Conservation (phyloP, 1,140 invertebrate species). For the Drosophila subpulchrella region DNA sequence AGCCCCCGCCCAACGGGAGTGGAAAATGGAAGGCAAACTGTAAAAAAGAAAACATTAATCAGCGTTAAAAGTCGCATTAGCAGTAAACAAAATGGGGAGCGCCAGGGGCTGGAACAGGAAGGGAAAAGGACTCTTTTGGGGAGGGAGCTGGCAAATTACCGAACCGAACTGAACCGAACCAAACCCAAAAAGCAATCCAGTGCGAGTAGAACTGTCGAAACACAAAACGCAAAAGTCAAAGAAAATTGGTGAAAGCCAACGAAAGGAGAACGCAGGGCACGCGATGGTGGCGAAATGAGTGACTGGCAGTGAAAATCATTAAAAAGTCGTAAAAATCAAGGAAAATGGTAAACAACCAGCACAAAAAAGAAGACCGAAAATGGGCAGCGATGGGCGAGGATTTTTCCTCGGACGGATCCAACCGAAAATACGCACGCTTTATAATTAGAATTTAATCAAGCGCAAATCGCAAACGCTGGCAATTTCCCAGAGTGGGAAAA, state of each 20-base stretch:
- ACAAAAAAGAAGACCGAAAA: constrained; percentile 31
- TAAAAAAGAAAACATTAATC: constrained; percentile 73
- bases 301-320: constrained; percentile 83
- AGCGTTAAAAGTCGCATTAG: constrained; percentile 83
- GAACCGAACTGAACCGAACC: constrained; percentile 33
- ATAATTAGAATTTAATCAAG: constrained; percentile 84
- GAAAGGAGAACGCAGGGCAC: constrained; percentile 37
- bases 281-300: constrained; percentile 80
- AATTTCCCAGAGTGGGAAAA: constrained; percentile 43
- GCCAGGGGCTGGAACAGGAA: constrained; percentile 8
- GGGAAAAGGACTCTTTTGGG: background rate
- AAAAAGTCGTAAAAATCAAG: constrained; percentile 82
- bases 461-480: constrained; percentile 77
- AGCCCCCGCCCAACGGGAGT: constrained; percentile 17
- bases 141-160: constrained; percentile 55
- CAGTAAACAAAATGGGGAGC: constrained; percentile 71
- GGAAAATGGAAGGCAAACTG: constrained; percentile 43
- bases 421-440: constrained; percentile 77
- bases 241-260: constrained; percentile 59
- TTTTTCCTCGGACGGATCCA: background rate
- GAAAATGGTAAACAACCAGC: constrained; percentile 74
- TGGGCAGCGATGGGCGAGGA: background rate
- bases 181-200: constrained; percentile 42
- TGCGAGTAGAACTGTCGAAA: constrained; percentile 23
- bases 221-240: constrained; percentile 70